Evolutionary conservation across 1,140 invertebrate species (phyloP).

Genomic region (Zaprionus tsacasi): DNA sequence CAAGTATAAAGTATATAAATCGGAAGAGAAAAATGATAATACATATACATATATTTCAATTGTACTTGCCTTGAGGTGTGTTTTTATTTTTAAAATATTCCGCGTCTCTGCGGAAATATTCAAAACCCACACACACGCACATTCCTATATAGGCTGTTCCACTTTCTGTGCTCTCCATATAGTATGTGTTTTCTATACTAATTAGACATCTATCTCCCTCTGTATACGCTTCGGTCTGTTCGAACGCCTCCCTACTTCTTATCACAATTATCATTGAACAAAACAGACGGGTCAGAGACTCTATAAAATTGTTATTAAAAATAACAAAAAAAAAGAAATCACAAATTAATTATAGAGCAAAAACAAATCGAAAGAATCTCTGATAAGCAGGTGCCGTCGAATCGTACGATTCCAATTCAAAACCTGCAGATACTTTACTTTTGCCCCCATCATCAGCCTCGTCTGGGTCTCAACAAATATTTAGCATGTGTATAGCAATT

Average conservation of each 20-base stretch:
- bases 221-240: constrained; percentile 9
- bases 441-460: neutral
- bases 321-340: constrained; percentile 20
- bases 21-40: constrained; percentile 25
- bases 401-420: neutral
- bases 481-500: constrained; percentile 19
- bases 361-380: neutral
- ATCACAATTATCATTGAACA: constrained; percentile 68
- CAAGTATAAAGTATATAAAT: neutral
- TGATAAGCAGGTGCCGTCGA: neutral
- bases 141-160: constrained; percentile 31
- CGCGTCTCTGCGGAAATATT: constrained; percentile 54
- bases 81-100: constrained; percentile 71
- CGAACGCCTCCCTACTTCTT: constrained; percentile 28
- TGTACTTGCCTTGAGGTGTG: constrained; percentile 30
- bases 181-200: constrained; percentile 44
- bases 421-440: neutral
- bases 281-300: constrained; percentile 54
- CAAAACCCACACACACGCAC: constrained; percentile 5
- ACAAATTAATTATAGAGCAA: neutral
- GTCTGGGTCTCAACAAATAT: constrained; percentile 16
- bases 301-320: constrained; percentile 35
- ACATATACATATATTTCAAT: neutral
- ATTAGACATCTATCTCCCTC: constrained; percentile 44
- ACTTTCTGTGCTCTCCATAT: constrained; percentile 41